A percentile compares a stretch with the other conserved stretches of the same genome.
Evolutionary conservation across 2,888 invertebrate species (phyloP).

Genomic region (Maniola hyperantus): DNA sequence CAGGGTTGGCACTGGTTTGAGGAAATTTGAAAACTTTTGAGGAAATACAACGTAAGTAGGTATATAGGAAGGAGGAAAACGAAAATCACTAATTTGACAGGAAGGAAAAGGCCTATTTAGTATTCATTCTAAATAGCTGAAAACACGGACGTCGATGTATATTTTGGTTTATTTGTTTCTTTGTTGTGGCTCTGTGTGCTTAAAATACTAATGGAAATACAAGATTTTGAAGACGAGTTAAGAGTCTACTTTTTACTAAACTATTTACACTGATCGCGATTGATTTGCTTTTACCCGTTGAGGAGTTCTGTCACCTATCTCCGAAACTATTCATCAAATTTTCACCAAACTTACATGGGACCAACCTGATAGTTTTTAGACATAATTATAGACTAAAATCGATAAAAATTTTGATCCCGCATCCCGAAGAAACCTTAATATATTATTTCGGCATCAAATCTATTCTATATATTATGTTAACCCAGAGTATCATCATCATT

Average conservation of each 20-base stretch:
- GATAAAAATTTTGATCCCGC: too few species aligned
- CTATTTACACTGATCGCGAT: too few species aligned
- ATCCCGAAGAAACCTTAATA: too few species aligned
- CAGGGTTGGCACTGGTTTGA: slow-evolving; percentile 31
- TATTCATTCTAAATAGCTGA: not conserved
- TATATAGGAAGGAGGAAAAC: slow-evolving; percentile 7
- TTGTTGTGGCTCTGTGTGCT: not conserved
- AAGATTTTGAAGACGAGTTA: not conserved
- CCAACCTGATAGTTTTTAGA: too few species aligned
- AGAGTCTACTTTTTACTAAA: not conserved
- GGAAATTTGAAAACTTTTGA: slow-evolving; percentile 7
- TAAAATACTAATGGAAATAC: not conserved
- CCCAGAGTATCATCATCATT: too few species aligned
- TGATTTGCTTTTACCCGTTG: too few species aligned
- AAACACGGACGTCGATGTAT: not conserved
- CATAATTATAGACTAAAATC: too few species aligned
- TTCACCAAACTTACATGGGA: too few species aligned
- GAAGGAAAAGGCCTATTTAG: not conserved
- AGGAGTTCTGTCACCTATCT: too few species aligned
- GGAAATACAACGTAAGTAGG: not conserved
- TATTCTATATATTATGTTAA: too few species aligned
- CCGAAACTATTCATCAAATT: too few species aligned
- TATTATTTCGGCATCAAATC: too few species aligned
- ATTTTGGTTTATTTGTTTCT: not conserved
- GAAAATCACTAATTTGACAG: not conserved